Base-by-base conservation (phyloP, 2,797 vertebrate genomes). In the Netta rufina region DNA sequence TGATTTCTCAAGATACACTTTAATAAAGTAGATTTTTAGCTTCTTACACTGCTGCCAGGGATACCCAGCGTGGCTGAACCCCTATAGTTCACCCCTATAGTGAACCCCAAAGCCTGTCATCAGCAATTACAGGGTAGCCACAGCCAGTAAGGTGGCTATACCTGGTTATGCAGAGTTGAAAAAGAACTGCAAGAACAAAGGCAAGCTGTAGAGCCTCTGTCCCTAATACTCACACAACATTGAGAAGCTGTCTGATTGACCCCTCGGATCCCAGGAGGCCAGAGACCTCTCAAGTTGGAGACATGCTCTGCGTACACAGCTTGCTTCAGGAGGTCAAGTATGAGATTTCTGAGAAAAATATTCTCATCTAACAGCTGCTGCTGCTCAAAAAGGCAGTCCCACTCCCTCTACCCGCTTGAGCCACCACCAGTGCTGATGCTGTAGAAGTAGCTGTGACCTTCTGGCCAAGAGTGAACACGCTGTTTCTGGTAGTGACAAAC, bases 41-140 rank as follows among this genome's bases (percentile, higher is more conserved):
- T 89, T 96, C 85, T 89, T 71, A 88, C 83, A 79, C 67, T 58
- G 60, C 39, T 89, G 93, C 89, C 92, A 76, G 91, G 95, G 86
- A 94, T 70, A 91, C 64, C n/a, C 58, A 13, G 47, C 90, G 79
- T 54, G 95, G 71, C 88, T 70, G 70, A 82, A 71, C 22, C 64
- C 78, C 79, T 92, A 47, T 11, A 77, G 41, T 49, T 8, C 49
- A 49, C 49, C 49, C 13, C 49, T 51, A 25, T 25, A 25, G 24
- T 51, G 49, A 51, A 51, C 49, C 24, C 24, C 9, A n/a, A 80
- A 87, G 77, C 43, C 77, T 4, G 6, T n/a, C 73, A 90, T 90
- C 45, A 74, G 79, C 54, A 82, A 30, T 24, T 38, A 74, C 27
- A 82, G 72, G 66, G 70, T 13, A 65, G 38, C n/a, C 77, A 43